Evolutionary conservation across 2,113 vertebrate genomes (phyloP).

Genomic region (Brachypodius melanocephalos): DNA sequence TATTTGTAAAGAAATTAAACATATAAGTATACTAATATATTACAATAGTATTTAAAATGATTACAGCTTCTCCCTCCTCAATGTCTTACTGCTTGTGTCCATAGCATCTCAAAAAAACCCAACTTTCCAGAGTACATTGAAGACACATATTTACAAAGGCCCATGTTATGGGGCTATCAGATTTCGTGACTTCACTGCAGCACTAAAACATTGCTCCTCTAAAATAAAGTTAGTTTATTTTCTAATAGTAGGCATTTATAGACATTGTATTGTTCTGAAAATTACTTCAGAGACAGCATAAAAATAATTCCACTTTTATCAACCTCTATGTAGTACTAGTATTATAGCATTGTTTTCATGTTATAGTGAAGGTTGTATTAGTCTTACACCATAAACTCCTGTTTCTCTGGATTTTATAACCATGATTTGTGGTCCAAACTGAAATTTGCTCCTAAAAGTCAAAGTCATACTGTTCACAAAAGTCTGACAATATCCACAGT

Average conservation of each 20-base stretch:
- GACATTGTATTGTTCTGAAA: neutral
- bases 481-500: neutral
- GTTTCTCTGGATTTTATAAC: slow-evolving; percentile 1
- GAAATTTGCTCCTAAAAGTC: neutral
- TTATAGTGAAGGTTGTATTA: neutral
- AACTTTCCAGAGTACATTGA: neutral
- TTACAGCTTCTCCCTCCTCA: neutral
- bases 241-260: neutral
- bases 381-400: neutral
- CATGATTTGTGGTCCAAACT: neutral
- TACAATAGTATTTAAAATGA: neutral
- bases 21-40: neutral
- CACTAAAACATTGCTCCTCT: neutral
- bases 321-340: neutral
- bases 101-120: neutral
- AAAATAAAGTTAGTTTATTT: slow-evolving; percentile 27
- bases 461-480: neutral
- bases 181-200: neutral
- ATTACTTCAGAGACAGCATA: neutral
- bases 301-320: neutral
- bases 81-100: neutral
- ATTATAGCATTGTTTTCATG: neutral
- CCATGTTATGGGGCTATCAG: neutral
- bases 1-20: neutral
- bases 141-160: neutral